Evolutionary conservation across 2,888 invertebrate species (phyloP).

Genomic region (Thera obeliscata): DNA sequence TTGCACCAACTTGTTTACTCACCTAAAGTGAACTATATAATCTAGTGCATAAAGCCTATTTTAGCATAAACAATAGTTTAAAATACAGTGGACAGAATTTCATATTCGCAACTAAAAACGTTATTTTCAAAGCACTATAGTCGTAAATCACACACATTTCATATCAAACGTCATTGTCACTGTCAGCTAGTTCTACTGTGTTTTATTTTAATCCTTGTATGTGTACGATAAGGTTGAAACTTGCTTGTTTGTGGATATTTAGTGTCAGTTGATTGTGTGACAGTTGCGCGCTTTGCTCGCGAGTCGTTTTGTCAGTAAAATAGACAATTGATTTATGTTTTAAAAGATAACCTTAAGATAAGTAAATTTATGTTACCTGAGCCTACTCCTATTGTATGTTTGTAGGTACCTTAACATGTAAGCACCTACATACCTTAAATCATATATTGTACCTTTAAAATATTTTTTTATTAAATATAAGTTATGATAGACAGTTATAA

Average conservation of each 20-base stretch:
- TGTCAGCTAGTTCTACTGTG: conserved; percentile 9
- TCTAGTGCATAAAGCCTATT: background rate
- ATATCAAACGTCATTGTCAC: conserved; percentile 27
- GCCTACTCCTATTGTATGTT: too few relatives aligned
- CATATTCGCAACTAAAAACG: conserved; percentile 22
- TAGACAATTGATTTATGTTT: background rate
- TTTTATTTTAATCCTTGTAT: conserved; percentile 4
- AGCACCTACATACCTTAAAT: too few relatives aligned
- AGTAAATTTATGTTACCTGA: background rate
- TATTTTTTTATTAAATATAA: too few relatives aligned
- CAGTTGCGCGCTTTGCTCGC: conserved; percentile 5
- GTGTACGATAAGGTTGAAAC: conserved; percentile 1
- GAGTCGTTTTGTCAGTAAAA: conserved; percentile 15
- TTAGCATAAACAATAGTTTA: background rate
- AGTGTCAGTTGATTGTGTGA: conserved; percentile 19
- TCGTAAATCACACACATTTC: conserved; percentile 28
- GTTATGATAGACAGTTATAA: too few relatives aligned
- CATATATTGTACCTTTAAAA: too few relatives aligned
- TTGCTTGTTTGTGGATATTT: background rate
- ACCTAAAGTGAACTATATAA: background rate
- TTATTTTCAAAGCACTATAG: conserved; percentile 25
- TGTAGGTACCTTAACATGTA: too few relatives aligned
- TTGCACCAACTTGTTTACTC: background rate
- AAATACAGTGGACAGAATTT: conserved; percentile 3
- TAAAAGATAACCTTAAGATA: background rate